Evolutionary conservation across 2,113 vertebrate species (phyloP).

Genomic region (Barbus barbus): DNA sequence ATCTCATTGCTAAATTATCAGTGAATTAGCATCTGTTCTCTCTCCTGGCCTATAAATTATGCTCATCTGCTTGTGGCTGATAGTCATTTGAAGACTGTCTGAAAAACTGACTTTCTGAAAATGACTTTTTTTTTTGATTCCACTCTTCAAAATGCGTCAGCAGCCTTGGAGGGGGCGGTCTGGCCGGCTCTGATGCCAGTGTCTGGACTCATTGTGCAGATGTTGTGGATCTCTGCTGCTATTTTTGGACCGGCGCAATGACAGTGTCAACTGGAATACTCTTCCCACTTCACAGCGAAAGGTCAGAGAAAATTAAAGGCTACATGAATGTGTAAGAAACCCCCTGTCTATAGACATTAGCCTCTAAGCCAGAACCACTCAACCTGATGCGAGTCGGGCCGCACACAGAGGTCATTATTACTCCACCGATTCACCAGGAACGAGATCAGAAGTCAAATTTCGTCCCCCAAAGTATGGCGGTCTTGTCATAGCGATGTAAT

Average conservation of each 20-base stretch:
- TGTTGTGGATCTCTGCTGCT: conserved; percentile 58
- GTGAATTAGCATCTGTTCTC: not conserved
- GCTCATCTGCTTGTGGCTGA: not conserved
- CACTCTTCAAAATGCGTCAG: not conserved
- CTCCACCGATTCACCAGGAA: conserved; percentile 63
- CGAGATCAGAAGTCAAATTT: conserved; percentile 48
- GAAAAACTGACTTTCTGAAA: not conserved
- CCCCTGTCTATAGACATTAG: conserved; percentile 63
- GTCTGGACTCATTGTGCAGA: conserved; percentile 51
- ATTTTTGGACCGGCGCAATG: conserved; percentile 63
- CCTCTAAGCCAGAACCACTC: conserved; percentile 58
- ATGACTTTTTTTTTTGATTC: conserved; percentile 22
- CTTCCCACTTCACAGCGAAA: conserved; percentile 70
- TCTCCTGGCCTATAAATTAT: not conserved
- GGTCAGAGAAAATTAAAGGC: conserved; percentile 72
- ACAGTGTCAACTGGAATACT: conserved; percentile 70
- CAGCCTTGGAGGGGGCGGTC: conserved; percentile 27
- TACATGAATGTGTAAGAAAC: conserved; percentile 64
- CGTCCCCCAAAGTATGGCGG: conserved; percentile 55
- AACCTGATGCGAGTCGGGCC: conserved; percentile 64
- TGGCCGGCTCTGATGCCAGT: conserved; percentile 3
- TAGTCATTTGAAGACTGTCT: conserved; percentile 10
- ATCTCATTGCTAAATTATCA: not conserved
- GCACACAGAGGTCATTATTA: conserved; percentile 67
- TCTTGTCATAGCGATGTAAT: conserved; percentile 60